Conservation (phyloP, 1,140 invertebrate genomes). For the Campoletis sonorensis region DNA sequence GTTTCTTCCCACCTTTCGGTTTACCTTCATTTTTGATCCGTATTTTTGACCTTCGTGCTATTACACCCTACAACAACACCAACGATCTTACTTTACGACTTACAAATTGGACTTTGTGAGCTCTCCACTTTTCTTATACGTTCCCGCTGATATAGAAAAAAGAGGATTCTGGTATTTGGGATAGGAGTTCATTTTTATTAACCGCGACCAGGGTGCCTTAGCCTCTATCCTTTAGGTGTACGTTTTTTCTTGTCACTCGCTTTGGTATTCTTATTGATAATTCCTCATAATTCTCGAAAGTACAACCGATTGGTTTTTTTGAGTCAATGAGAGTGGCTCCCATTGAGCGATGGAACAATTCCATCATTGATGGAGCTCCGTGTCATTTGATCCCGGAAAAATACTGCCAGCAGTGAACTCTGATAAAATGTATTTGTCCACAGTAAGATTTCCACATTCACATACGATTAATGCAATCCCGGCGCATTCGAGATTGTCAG, state of each 20-base stretch:
- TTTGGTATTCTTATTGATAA: not conserved
- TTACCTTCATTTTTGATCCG: conserved; percentile 13
- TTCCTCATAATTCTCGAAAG: too few relatives aligned
- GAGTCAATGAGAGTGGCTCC: conserved; percentile 35
- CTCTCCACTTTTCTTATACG: conserved; percentile 37
- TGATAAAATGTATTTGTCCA: conserved; percentile 23
- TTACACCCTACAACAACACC: not conserved
- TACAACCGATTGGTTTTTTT: too few relatives aligned
- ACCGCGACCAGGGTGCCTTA: not conserved
- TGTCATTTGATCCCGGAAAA: conserved; percentile 59
- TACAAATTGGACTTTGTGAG: conserved; percentile 55
- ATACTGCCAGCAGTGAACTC: conserved; percentile 37
- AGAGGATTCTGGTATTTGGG: not conserved
- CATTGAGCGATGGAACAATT: not conserved
- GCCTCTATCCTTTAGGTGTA: not conserved
- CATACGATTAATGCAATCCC: conserved; percentile 28
- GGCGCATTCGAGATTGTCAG: not conserved
- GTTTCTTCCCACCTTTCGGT: conserved; percentile 28
- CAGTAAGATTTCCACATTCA: not conserved
- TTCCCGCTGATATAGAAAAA: conserved; percentile 39
- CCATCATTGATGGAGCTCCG: too few relatives aligned
- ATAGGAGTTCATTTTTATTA: conserved; percentile 3
- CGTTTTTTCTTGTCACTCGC: not conserved
- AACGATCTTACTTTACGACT: conserved; percentile 42
- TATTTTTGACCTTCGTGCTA: conserved; percentile 26